Base-by-base conservation (phyloP, 2,113 vertebrate species). In the Amphiprion percula region DNA sequence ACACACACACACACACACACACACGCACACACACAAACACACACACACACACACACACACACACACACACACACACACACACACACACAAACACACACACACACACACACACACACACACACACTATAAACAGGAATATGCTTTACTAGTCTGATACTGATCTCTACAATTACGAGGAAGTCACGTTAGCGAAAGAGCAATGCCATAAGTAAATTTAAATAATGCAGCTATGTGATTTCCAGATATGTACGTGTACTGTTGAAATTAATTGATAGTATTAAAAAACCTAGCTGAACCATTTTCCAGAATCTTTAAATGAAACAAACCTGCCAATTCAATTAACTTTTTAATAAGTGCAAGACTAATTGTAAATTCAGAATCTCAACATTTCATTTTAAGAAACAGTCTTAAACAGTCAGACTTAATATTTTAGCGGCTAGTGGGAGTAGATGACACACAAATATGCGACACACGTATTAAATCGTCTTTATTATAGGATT, bases 401-500 rank as follows among this genome's bases (percentile, higher is more conserved):
- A 80, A 79, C 62, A 56, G 19, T 52, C 53, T 80, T 65, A 33
- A 69, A 68, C 61, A 76, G 56, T 70, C 71, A 23, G 19, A 68
- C 10, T 71, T 53, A 30, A 66, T 67, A 59, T 56, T 73, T 65
- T 17, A 47, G 68, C 37, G 23, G 30, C n/a, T 68, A 58, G 61
- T 50, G 19, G 66, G 28, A 79, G 65, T 39, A 33, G 54, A 84
- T 74, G 69, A 65, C 62, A 64, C 26, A 49, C 63, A 54, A 87
- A 78, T 61, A 78, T 47, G 85, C 60, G 64, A 80, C 65, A 52
- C 33, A 69, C 28, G 10, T 44, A 82, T 80, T 75, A 73, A 84
- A 80, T 60, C 54, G 52, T 65, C 59, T 80, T 61, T 74, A 74
- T 85, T 77, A 61, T 68, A 67, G 60, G 56, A 77, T 84, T 80